Evolutionary conservation across 2,797 vertebrate genomes (phyloP).

Genomic region (Hydrolagus colliei): DNA sequence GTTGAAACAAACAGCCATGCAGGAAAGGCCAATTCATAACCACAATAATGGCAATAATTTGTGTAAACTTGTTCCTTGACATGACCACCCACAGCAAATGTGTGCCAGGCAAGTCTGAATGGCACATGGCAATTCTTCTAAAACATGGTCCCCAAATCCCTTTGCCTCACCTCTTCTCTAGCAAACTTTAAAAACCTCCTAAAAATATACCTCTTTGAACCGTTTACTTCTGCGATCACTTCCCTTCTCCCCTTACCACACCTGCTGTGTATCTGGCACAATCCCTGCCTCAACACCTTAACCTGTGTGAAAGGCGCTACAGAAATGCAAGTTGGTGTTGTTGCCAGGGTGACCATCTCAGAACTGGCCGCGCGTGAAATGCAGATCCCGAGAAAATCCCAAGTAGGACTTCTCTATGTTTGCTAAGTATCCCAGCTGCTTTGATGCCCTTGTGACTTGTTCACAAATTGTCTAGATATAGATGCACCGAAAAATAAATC

Average conservation of each 20-base stretch:
- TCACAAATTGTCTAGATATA: slow-evolving; percentile 3
- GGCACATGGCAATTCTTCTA: not conserved
- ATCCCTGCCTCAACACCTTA: too few relatives aligned
- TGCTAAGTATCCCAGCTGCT: not conserved
- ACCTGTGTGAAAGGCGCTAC: too few relatives aligned
- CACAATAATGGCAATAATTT: not conserved
- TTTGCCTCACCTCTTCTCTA: too few relatives aligned
- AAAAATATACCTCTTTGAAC: too few relatives aligned
- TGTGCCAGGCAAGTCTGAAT: not conserved
- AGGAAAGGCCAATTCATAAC: too few relatives aligned
- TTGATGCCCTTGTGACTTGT: slow-evolving; percentile 20
- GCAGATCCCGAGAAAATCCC: not conserved
- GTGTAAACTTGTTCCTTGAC: not conserved
- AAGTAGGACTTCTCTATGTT: not conserved
- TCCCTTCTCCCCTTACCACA: too few relatives aligned
- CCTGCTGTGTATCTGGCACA: too few relatives aligned
- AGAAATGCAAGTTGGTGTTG: not conserved
- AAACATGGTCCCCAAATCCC: too few relatives aligned
- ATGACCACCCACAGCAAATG: not conserved
- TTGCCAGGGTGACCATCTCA: not conserved
- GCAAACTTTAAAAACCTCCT: too few relatives aligned
- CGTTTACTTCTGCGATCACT: too few relatives aligned
- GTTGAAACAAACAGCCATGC: too few relatives aligned
- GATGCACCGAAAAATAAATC: slow-evolving; percentile 22
- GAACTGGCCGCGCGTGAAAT: not conserved